Base-by-base conservation (phyloP, 2,113 vertebrate species). In the Podilymbus podiceps region DNA sequence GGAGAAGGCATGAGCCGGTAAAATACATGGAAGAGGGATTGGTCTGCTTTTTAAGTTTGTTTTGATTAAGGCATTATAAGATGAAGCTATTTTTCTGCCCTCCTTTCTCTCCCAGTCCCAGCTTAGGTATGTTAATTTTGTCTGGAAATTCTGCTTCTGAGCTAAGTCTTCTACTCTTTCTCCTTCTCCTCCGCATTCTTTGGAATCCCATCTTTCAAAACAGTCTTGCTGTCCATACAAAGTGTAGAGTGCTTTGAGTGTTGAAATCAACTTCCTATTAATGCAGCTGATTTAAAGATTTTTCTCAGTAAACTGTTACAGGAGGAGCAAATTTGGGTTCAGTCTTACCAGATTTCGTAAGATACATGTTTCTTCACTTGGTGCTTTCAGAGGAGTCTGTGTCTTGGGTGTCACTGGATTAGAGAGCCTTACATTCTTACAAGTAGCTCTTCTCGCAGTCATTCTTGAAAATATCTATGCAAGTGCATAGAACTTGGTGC, bases 331-430 rank as follows among this genome's bases (percentile, higher is more conserved):
- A 33, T 76, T 55, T 82, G 30, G 25, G 44, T 83, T 87, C 0
- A 1, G 5, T 64, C 21, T 58, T 42, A 5, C 3, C 11, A 40
- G 27, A 35, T 56, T 56, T 88, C 22, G 1, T 49, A 25, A 88
- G 27, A 40, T 2, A 0, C 1, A 1, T n/a, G 23, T 42, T 75
- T 68, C 16, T 59, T 82, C 0, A 0, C 15, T 68, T 0, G 0
- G 4, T 71, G 44, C 31, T 87, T 87, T 71, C 11, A 11, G 22
- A 8, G 33, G 12, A 8, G 4, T 23, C 68, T 81, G 5, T 62
- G 30, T 72, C 40, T 66, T 64, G 31, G 60, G 23, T 24, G 23
- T 85, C 15, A 5, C 46, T 75, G 66, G 50, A 20, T 77, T 59
- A 55, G 52, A 55, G 44, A 60, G 66, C 27, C 78, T 84, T 56